phyloP scores from a whole-genome alignment of 64 coral and sea anemone species.

The Stylophora pistillata region DNA sequence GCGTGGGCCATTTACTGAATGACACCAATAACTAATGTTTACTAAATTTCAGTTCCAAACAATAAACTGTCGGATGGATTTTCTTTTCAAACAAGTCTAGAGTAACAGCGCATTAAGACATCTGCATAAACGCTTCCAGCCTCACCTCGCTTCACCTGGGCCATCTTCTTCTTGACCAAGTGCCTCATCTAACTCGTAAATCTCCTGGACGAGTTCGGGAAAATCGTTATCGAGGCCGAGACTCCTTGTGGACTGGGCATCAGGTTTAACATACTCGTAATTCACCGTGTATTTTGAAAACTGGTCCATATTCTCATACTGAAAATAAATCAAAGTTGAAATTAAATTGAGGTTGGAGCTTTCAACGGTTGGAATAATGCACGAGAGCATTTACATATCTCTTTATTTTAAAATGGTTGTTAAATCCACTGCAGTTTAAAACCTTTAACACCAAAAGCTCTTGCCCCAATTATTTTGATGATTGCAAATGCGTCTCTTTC shows the following conservation, averaged over 20 bases:
- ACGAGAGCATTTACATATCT: too few relatives aligned
- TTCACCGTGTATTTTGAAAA: background rate
- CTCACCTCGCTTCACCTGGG: background rate
- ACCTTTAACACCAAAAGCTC: too few relatives aligned
- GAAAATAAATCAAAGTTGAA: background rate
- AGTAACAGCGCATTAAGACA: background rate
- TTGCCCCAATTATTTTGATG: too few relatives aligned
- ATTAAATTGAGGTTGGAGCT: too few relatives aligned
- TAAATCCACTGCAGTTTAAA: too few relatives aligned
- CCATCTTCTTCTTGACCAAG: background rate
- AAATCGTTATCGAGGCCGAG: background rate
- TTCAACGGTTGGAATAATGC: too few relatives aligned
- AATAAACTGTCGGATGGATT: too few relatives aligned
- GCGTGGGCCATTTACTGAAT: too few relatives aligned
- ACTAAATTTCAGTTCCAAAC: too few relatives aligned
- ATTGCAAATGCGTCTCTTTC: too few relatives aligned
- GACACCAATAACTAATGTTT: too few relatives aligned
- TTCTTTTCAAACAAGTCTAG: too few relatives aligned
- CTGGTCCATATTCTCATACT: background rate
- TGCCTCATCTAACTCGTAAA: conserved; percentile 9
- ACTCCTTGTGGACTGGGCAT: background rate
- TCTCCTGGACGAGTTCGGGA: conserved; percentile 11
- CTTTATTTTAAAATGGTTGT: background rate
- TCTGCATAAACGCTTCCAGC: background rate
- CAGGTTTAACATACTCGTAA: background rate